phyloP scores from a whole-genome alignment of 2,797 vertebrate genomes.

The Orestias chungarensis region DNA sequence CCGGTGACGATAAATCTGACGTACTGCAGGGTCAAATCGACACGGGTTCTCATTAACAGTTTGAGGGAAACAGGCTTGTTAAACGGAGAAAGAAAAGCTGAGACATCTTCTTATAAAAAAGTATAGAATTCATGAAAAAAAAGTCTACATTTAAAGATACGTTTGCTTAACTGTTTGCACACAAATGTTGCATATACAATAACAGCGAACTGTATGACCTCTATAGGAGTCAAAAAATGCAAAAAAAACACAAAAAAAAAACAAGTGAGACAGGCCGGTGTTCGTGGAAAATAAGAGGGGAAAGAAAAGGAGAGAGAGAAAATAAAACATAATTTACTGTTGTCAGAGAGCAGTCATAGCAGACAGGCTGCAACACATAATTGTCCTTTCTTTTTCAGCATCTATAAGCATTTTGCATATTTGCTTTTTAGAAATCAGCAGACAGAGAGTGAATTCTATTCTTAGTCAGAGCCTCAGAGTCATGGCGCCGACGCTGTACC shows the following conservation, averaged over 20 bases:
- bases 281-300: conserved; percentile 10
- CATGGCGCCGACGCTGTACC: conserved; percentile 23
- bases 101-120: conserved; percentile 7
- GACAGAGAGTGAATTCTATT: conserved; percentile 44
- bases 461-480: conserved; percentile 41
- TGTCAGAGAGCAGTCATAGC: conserved; percentile 54
- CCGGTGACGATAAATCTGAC: not conserved
- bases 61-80: not conserved
- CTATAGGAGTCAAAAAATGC: conserved; percentile 21
- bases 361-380: conserved; percentile 56
- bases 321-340: conserved; percentile 44
- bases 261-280: conserved; percentile 27
- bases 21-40: conserved; percentile 9
- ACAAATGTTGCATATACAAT: conserved; percentile 27
- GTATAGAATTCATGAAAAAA: not conserved
- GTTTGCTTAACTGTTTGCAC: conserved; percentile 28
- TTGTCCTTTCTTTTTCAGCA: conserved; percentile 52
- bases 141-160: conserved; percentile 5
- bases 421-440: conserved; percentile 58
- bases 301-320: conserved; percentile 33
- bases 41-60: conserved; percentile 5
- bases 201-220: conserved; percentile 10
- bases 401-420: conserved; percentile 34
- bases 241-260: conserved; percentile 26
- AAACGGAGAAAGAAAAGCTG: not conserved